A percentile compares a stretch with the other conserved stretches of the same genome.
Evolutionary conservation across 1,140 invertebrate species (phyloP).

Genomic region (Brachionus paranguensis): DNA sequence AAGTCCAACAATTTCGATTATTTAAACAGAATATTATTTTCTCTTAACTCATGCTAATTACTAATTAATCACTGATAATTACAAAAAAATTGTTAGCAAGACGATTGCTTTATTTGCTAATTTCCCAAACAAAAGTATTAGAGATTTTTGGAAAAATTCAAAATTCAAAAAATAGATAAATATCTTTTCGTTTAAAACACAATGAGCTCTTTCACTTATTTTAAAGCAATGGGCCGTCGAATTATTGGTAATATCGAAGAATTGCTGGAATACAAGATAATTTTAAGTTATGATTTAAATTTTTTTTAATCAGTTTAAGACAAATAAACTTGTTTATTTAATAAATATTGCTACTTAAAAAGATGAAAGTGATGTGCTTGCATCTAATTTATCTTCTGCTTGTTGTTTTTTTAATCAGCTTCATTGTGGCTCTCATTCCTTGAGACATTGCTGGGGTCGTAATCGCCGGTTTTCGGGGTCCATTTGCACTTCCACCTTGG

Average conservation of each 20-base stretch:
- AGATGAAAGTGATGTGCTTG: background rate
- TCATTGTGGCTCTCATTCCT: conserved; percentile 31
- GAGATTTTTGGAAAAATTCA: background rate
- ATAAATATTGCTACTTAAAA: background rate
- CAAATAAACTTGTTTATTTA: background rate
- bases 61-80: background rate
- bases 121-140: background rate
- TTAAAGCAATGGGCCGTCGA: background rate
- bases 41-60: background rate
- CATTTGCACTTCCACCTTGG: background rate
- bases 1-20: background rate
- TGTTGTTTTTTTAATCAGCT: conserved; percentile 11
- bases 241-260: background rate
- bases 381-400: background rate
- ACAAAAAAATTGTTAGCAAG: background rate
- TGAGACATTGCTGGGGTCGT: background rate
- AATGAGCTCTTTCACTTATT: background rate
- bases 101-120: no score
- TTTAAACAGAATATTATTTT: background rate
- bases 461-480: background rate
- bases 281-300: background rate
- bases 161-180: background rate
- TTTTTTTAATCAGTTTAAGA: background rate
- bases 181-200: background rate
- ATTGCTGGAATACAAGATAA: background rate